Conservation (phyloP, 2,797 vertebrate genomes). For the Tolypeutes matacus region DNA sequence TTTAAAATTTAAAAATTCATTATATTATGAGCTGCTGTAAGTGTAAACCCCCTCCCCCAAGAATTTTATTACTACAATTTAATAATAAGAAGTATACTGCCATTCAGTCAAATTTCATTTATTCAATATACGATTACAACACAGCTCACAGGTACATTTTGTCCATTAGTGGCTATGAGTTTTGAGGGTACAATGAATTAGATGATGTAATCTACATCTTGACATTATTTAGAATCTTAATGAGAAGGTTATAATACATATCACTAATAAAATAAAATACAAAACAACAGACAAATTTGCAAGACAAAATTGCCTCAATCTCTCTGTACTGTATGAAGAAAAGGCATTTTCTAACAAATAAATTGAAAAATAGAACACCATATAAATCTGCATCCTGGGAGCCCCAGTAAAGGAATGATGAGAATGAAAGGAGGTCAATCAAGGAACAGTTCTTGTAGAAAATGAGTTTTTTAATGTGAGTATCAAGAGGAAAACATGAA, state of each 20-base stretch:
- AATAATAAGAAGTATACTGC: not conserved
- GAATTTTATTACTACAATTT: constrained; percentile 55
- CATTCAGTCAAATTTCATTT: constrained; percentile 29
- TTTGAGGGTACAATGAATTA: constrained; percentile 18
- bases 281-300: not conserved
- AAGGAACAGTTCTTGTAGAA: constrained; percentile 47
- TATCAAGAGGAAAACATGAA: constrained; percentile 45
- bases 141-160: not conserved
- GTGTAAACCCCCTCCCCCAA: not conserved
- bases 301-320: not conserved
- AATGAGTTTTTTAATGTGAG: constrained; percentile 55
- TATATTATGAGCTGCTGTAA: not conserved
- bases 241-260: constrained; percentile 3
- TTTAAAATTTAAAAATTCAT: constrained; percentile 52
- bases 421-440: not conserved
- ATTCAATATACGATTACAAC: not conserved
- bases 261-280: not conserved
- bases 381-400: not conserved
- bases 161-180: not conserved
- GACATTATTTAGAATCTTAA: constrained; percentile 10
- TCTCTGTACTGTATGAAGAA: not conserved
- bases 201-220: not conserved
- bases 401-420: not conserved
- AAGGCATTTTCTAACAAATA: not conserved
- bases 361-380: not conserved